Evolutionary conservation across 37 sponge, comb jelly and placozoan species (phyloP).

Genomic region (Diacarnus erythraeanus): DNA sequence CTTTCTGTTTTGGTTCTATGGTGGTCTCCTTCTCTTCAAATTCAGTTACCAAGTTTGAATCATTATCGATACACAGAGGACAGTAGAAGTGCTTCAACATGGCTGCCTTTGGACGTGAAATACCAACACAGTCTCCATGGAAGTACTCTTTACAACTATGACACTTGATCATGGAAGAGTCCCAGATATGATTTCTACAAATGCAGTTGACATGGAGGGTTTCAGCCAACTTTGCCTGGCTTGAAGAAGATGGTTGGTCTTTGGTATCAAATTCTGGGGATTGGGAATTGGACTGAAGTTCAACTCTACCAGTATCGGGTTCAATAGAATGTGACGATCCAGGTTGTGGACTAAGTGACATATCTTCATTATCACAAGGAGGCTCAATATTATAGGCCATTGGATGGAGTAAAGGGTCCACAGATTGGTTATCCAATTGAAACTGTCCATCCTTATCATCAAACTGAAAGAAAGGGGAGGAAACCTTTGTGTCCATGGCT

Average conservation of each 20-base stretch:
- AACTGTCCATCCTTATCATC: too few species aligned
- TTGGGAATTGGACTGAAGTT: not conserved
- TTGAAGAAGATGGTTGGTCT: not conserved
- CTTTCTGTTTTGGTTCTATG: not conserved
- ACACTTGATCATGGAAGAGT: slow-evolving; percentile 55
- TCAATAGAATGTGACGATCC: too few species aligned
- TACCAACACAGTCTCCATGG: slow-evolving; percentile 77
- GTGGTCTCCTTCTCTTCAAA: slow-evolving; percentile 28
- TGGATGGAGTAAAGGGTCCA: too few species aligned
- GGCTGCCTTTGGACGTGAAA: slow-evolving; percentile 47
- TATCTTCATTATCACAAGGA: too few species aligned
- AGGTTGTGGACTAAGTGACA: too few species aligned
- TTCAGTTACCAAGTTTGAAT: slow-evolving; percentile 35
- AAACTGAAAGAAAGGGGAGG: too few species aligned
- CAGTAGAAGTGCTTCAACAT: slow-evolving; percentile 65
- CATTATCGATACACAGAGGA: slow-evolving; percentile 44
- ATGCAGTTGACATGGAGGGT: slow-evolving; percentile 12
- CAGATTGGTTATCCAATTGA: too few species aligned
- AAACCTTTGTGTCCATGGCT: not conserved
- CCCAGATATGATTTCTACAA: slow-evolving; percentile 16
- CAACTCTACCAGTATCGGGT: too few species aligned
- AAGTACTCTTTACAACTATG: slow-evolving; percentile 54
- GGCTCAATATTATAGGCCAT: too few species aligned
- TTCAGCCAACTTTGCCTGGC: not conserved
- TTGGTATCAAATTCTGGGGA: not conserved